Evolutionary conservation across 1,140 invertebrate genomes (phyloP).

Genomic region (Stratiolaelaps scimitus): DNA sequence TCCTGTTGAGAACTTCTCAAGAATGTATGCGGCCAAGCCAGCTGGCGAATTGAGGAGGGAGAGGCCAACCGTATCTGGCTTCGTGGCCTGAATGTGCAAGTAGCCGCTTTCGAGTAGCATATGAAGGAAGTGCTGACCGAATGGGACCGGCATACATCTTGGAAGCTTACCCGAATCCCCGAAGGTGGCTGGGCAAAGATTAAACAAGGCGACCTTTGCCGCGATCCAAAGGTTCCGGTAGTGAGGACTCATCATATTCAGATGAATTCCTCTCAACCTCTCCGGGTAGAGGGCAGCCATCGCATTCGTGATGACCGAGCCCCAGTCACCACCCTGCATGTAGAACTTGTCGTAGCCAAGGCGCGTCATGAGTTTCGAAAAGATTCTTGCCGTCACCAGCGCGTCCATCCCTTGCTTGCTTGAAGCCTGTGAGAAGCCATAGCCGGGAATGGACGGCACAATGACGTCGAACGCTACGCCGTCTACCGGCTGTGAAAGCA

Average conservation of each 20-base stretch:
- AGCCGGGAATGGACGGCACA: constrained; percentile 66
- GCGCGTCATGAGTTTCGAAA: constrained; percentile 32
- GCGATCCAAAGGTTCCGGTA: no score
- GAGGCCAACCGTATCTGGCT: constrained; percentile 67
- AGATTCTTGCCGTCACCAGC: constrained; percentile 36
- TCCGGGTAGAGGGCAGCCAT: constrained; percentile 52
- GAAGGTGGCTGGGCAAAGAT: constrained; percentile 47
- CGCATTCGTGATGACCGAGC: constrained; percentile 25
- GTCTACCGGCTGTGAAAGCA: constrained; percentile 48
- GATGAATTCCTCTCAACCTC: constrained; percentile 52
- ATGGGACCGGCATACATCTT: constrained; percentile 46
- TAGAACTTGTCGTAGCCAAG: constrained; percentile 31
- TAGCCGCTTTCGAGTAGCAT: constrained; percentile 63
- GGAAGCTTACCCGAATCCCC: constrained; percentile 44
- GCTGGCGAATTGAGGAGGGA: constrained; percentile 51
- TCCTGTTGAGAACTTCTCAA: constrained; percentile 79
- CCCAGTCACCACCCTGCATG: constrained; percentile 34
- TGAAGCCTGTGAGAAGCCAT: constrained; percentile 62
- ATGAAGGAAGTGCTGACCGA: constrained; percentile 41
- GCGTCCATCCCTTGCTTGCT: constrained; percentile 37
- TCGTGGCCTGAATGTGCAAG: constrained; percentile 66
- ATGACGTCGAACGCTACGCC: constrained; percentile 65
- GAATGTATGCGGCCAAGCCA: constrained; percentile 63
- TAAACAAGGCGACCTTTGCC: constrained; percentile 47
- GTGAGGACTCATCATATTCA: constrained; percentile 49